Base-by-base conservation (phyloP, 1,140 invertebrate genomes). In the Plectus sambesii region DNA sequence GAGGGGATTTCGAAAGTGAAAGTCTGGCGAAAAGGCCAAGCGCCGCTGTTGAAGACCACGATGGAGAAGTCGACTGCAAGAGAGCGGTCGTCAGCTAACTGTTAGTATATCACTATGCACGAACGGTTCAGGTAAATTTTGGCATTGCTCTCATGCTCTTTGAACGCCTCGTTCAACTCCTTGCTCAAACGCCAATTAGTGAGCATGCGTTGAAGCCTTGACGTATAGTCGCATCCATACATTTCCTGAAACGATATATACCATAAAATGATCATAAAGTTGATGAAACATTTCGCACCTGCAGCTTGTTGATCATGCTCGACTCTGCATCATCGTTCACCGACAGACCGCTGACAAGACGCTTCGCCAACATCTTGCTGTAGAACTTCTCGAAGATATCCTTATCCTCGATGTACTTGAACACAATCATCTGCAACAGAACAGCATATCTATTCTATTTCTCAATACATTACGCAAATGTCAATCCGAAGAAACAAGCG, bases 361-460 rank as follows among this genome's bases (percentile, higher is more conserved):
- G 79, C 74, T 96, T 97, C 2, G 90, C 90, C 48, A 98, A 73
- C 88, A 97, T 93, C 77, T 97, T 98, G 68, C 87, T 92, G 72
- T 98, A 99, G 73, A 96, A 97, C 69, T 94, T 97, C 73, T 97
- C 92, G 74, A 97, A 98, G n/a, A 98, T 90, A 73, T 99, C 94
- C 74, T 98, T 99, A 72, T 99, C 93, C 74, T 98, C 92, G 44
- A 98, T 92, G 69, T 98, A 98, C 74, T 97, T 97, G 74, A 98
- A 99, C 19, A 97, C 89, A 52, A 96, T 84, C 90, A 98, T 97
- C 85, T 87, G 69, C 26, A 75, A 77, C 60, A 51, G 62, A 60
- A n/a, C n/a, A n/a, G n/a, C n/a, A n/a, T n/a, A n/a, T n/a, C n/a
- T n/a, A n/a, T n/a, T n/a, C n/a, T n/a, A n/a, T n/a, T n/a, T n/a